Conservation (phyloP, 2,888 invertebrate genomes). For the Drosophila anomelani region DNA sequence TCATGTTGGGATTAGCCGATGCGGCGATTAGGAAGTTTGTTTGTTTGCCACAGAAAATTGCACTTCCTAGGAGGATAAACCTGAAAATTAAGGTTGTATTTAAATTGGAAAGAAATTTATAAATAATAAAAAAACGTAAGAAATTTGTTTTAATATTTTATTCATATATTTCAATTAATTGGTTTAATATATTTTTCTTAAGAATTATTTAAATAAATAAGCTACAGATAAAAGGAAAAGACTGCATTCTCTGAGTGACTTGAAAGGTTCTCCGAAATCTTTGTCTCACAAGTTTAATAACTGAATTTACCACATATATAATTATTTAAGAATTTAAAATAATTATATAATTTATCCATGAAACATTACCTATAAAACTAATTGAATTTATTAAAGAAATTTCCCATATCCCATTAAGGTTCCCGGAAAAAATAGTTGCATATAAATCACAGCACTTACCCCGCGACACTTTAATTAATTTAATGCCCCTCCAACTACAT, state of each 20-base stretch:
- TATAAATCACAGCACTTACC: conserved; percentile 1
- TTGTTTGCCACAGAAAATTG: conserved; percentile 7
- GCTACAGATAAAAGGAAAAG: background rate
- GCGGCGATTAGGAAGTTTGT: conserved; percentile 41
- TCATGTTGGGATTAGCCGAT: conserved; percentile 44
- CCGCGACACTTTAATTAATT: conserved; percentile 19
- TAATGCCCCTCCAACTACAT: background rate
- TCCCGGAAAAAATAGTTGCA: background rate
- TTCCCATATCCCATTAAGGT: background rate
- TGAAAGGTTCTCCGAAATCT: background rate
- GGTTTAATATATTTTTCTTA: too few species aligned
- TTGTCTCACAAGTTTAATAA: background rate
- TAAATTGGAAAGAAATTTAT: background rate
- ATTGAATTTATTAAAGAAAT: background rate
- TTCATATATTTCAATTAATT: background rate
- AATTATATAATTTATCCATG: background rate
- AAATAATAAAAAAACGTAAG: background rate
- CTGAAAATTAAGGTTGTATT: background rate
- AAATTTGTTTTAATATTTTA: background rate
- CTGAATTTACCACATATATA: too few species aligned
- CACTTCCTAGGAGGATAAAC: conserved; percentile 5
- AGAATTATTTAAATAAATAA: background rate
- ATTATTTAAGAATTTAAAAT: too few species aligned
- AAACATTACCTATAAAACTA: rapidly evolving
- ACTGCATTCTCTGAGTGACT: background rate